Conservation (phyloP, 2,113 vertebrate genomes). For the Hypocryptadius cinnamomeus region DNA sequence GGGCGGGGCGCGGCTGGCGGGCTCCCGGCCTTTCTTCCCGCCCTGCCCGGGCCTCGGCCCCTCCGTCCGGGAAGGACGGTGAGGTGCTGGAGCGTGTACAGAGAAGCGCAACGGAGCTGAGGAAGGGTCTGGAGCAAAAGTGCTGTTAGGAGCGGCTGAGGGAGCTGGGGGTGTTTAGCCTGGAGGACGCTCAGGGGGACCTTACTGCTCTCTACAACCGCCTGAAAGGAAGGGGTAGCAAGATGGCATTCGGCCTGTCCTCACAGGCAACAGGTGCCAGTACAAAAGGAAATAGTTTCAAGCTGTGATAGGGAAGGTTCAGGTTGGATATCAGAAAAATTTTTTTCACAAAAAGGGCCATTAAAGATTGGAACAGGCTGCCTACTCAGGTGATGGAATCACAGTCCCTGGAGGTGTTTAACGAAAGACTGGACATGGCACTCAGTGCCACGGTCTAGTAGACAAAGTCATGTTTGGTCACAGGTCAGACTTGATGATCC, state of each 20-base stretch:
- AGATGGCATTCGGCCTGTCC: neutral
- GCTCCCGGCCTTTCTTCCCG: too few species aligned
- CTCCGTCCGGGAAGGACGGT: rapidly evolving
- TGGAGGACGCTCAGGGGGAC: too few species aligned
- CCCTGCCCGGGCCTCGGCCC: rapidly evolving
- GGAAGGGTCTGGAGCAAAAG: neutral
- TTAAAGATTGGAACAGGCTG: neutral
- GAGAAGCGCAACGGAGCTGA: too few species aligned
- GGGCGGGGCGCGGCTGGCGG: too few species aligned
- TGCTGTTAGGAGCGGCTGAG: neutral
- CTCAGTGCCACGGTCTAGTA: neutral
- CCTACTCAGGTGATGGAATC: neutral
- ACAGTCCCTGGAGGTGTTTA: neutral
- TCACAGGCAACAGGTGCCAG: neutral
- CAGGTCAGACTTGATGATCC: neutral
- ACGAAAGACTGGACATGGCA: neutral
- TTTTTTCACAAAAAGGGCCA: neutral
- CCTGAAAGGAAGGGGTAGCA: too few species aligned
- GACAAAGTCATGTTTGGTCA: neutral
- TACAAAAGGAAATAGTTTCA: neutral
- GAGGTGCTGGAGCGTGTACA: neutral
- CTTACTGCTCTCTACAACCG: neutral
- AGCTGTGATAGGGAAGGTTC: neutral
- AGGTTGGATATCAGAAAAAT: neutral
- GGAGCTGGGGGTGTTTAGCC: neutral